Evolutionary conservation across 1,140 invertebrate species (phyloP).

Genomic region (Melanaphis sacchari): DNA sequence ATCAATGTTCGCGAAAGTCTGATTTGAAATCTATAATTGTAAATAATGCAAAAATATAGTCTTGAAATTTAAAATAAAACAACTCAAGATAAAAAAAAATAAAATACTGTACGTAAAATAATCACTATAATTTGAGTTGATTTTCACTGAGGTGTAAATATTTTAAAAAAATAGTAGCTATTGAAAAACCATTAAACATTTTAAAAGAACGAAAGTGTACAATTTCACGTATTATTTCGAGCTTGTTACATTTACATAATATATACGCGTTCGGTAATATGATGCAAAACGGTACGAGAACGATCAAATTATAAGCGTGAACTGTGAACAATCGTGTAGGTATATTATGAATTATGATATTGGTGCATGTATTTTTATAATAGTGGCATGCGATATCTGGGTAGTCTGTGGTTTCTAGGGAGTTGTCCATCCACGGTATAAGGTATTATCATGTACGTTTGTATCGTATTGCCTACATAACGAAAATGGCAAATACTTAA

Average conservation of each 20-base stretch:
- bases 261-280: background rate
- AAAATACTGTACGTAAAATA: background rate
- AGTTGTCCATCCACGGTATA: background rate
- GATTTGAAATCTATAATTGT: background rate
- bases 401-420: background rate
- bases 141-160: background rate
- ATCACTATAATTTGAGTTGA: background rate
- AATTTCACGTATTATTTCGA: background rate
- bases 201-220: background rate
- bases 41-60: background rate
- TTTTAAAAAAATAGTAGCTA: background rate
- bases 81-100: background rate
- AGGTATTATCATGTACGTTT: background rate
- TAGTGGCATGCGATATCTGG: background rate
- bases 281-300: background rate
- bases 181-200: background rate
- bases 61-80: no score
- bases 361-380: background rate
- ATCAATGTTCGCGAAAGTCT: background rate
- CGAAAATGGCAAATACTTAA: background rate
- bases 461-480: background rate
- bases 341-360: background rate
- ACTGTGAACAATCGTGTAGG: background rate
- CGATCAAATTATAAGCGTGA: background rate
- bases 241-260: background rate